Evolutionary conservation across 1,140 invertebrate genomes (phyloP).

Genomic region (Drosophila pseudoananassae): DNA sequence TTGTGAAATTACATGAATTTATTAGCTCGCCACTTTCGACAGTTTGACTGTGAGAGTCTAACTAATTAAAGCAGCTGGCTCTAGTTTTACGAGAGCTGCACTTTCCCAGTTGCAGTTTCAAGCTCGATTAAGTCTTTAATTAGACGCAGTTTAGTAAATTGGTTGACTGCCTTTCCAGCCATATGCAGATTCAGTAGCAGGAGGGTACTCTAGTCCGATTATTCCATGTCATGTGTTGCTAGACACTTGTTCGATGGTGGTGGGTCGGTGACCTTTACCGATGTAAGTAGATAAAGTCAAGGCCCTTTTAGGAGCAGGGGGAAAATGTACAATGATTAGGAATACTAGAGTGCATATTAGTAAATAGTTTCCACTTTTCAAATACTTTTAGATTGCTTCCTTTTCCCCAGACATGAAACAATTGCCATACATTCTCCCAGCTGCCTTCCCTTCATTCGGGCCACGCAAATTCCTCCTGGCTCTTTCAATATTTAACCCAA

Average conservation of each 20-base stretch:
- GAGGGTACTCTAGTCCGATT: neutral
- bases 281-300: neutral
- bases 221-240: slow-evolving; percentile 27
- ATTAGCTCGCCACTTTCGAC: slow-evolving; percentile 34
- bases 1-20: slow-evolving; percentile 80
- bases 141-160: slow-evolving; percentile 73
- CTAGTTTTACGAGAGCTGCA: slow-evolving; percentile 8
- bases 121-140: slow-evolving; percentile 78
- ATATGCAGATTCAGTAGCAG: slow-evolving; percentile 54
- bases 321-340: neutral
- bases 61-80: slow-evolving; percentile 66
- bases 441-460: slow-evolving; percentile 8
- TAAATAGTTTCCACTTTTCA: neutral
- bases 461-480: slow-evolving; percentile 28
- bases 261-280: slow-evolving; percentile 14
- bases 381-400: neutral
- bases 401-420: neutral
- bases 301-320: neutral
- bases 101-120: slow-evolving; percentile 48
- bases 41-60: slow-evolving; percentile 58
- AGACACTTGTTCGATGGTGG: slow-evolving; percentile 10
- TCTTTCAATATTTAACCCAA: slow-evolving; percentile 49
- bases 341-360: no score
- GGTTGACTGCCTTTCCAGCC: slow-evolving; percentile 18
- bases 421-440: slow-evolving; percentile 6